Conservation (phyloP, 2,888 invertebrate genomes). For the Diarsia mendica region DNA sequence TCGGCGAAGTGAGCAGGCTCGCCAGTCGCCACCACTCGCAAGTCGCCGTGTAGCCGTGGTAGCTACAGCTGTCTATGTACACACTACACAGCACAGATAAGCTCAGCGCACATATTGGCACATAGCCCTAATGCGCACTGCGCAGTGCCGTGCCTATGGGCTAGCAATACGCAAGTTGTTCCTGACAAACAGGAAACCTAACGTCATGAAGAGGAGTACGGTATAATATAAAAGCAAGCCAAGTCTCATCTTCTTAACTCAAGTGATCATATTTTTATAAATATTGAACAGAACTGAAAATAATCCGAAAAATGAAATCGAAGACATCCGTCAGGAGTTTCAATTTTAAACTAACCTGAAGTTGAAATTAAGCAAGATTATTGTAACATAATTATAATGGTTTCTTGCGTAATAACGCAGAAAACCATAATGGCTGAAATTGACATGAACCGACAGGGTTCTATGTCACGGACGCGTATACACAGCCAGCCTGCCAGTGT, state of each 20-base stretch:
- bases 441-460: neutral
- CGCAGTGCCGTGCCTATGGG: neutral
- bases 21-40: neutral
- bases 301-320: neutral
- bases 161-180: neutral
- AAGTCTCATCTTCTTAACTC: neutral
- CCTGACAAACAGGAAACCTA: neutral
- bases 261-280: neutral
- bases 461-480: neutral
- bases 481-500: neutral
- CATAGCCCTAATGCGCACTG: neutral
- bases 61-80: neutral
- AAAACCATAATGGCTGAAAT: neutral
- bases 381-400: neutral
- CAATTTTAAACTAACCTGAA: neutral
- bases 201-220: neutral
- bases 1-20: slow-evolving; percentile 6
- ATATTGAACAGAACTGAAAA: neutral
- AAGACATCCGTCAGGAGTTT: too few species aligned
- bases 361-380: neutral
- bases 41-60: neutral
- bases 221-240: neutral
- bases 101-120: neutral
- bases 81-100: neutral
- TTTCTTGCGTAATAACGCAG: neutral